These are phyloP conservation scores for Alcedo quadribrachys DNA, from an alignment of 2,797 vertebrate genomes.

Conservation along the genomic window DNA sequence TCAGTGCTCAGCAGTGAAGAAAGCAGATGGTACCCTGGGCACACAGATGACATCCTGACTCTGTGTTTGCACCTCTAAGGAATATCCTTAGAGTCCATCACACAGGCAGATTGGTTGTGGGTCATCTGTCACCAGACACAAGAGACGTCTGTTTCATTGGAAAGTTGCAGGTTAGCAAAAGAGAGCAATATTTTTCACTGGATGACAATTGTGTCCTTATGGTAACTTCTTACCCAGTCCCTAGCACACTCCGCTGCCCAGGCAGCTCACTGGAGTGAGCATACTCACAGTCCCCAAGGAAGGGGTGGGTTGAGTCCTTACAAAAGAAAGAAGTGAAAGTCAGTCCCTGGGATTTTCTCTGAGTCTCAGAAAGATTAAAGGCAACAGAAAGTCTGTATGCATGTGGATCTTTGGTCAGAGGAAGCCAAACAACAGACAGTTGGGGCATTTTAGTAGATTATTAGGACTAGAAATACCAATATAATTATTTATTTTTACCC, in stretches of 20 bases:
- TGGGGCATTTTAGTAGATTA: not conserved
- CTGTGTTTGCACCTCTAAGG: not conserved
- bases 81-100: not conserved
- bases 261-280: not conserved
- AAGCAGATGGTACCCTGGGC: accelerated
- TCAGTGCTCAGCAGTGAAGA: not conserved
- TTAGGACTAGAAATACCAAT: not conserved
- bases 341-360: not conserved
- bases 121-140: not conserved
- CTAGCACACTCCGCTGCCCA: not conserved
- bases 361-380: not conserved
- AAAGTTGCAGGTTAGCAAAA: not conserved
- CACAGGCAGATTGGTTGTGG: not conserved
- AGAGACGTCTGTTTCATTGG: not conserved
- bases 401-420: not conserved
- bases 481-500: not conserved
- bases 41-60: not conserved
- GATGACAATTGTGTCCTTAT: not conserved
- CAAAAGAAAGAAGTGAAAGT: not conserved
- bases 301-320: not conserved
- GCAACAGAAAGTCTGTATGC: not conserved
- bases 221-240: not conserved
- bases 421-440: not conserved
- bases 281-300: not conserved
- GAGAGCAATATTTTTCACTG: not conserved